Base-by-base conservation (phyloP, 2,113 vertebrate genomes). In the Sturnira hondurensis region DNA sequence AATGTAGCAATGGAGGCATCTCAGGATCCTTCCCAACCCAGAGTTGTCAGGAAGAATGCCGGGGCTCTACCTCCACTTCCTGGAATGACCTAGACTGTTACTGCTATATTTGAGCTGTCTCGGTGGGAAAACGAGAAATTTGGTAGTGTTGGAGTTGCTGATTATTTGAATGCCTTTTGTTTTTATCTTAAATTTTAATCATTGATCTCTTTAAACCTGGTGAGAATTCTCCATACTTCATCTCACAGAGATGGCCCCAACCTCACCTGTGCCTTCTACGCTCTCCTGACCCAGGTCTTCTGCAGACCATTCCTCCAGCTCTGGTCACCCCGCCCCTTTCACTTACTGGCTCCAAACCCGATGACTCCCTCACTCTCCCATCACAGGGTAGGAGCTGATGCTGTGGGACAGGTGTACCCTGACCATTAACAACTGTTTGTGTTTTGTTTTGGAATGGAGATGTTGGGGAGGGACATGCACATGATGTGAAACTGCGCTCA, bases 21-120 rank as follows among this genome's bases (percentile, higher is more conserved):
- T 26, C 13, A 65, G 63, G 97, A 97, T 99, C 96, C 98, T 99
- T 99, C 97, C 94, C 85, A 99, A 99, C 97, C 99, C 99, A 0
- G 99, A 99, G 43, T 98, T 99, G 92, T 99, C 99, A 0, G 99
- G 99, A 81, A 99, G 99, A 94, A 99, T 99, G 98, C 99, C 3
- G 98, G 99, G 80, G 98, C 99, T 98, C 98, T 99, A 97, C 98
- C 99, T 82, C 98, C 99, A 0, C 98, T 99, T 47, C 98, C 99
- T 43, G 99, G 99, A 82, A 99, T 99, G 96, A 99, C 99, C 84
- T 99, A 98, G 98, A 92, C 68, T 95, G 96, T 0, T 0, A 61
- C 96, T 92, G 94, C 92, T 14, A 54, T 85, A 68, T 67, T 95
- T 95, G 97, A 98, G 92, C 94, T 38, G 0, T 58, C 90, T 86